phyloP scores from a whole-genome alignment of 2,113 vertebrate genomes.

The Apaloderma vittatum region DNA sequence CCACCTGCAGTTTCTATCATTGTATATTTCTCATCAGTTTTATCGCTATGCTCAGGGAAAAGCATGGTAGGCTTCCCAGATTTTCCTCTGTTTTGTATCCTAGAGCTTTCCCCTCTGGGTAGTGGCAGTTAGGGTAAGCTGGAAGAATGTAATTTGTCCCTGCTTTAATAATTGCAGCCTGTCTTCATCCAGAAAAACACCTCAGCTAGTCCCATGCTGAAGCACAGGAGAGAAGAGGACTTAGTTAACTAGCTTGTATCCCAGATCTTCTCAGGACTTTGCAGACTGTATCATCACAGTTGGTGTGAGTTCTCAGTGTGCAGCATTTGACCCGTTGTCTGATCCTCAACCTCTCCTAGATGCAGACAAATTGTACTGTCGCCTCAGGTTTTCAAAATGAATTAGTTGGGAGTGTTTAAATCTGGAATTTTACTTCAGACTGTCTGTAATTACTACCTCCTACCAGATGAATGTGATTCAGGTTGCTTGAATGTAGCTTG shows the following conservation, averaged over 20 bases:
- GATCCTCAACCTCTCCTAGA: neutral
- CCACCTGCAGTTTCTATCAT: neutral
- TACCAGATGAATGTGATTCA: constrained; percentile 13
- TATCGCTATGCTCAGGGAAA: neutral
- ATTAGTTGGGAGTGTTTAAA: neutral
- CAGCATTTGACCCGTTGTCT: neutral
- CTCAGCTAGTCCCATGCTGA: neutral
- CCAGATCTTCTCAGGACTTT: neutral
- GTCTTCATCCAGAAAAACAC: neutral
- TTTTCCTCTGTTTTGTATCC: neutral
- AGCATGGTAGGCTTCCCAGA: neutral
- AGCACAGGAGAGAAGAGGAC: neutral
- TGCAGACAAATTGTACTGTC: neutral
- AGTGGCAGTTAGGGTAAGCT: neutral
- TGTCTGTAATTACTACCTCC: constrained; percentile 19
- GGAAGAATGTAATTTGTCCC: neutral
- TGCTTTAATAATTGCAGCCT: neutral
- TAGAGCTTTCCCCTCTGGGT: neutral
- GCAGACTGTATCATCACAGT: neutral
- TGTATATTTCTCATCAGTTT: neutral
- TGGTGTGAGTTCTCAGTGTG: neutral
- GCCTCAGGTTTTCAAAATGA: constrained; percentile 21
- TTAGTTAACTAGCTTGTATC: neutral
- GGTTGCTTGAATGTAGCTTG: constrained; percentile 4
- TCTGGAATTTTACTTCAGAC: constrained; percentile 11